Percentiles rank a stretch among this genome's conserved stretches.
Evolutionary conservation across 2,113 vertebrate genomes (phyloP).

Genomic region (Lanius ludovicianus): DNA sequence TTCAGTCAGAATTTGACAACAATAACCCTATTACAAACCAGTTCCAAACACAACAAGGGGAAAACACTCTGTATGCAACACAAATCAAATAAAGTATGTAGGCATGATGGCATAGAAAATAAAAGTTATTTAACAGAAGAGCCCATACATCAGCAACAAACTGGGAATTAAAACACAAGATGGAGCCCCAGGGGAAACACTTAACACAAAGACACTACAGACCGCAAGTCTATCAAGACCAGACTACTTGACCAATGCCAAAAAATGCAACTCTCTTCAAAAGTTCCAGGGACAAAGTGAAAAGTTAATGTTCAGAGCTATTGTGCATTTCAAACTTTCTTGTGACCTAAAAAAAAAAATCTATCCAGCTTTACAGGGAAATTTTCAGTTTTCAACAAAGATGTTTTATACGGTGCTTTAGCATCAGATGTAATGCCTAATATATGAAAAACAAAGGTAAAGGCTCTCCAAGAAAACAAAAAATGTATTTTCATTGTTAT

Average conservation of each 20-base stretch:
- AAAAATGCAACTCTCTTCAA: constrained; percentile 11
- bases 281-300: constrained; percentile 19
- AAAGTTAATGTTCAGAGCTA: constrained; percentile 32
- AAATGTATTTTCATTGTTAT: background rate
- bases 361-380: background rate
- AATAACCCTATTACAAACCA: background rate
- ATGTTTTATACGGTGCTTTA: background rate
- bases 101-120: constrained; percentile 47
- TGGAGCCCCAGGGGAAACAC: constrained; percentile 44
- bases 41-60: constrained; percentile 9
- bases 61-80: background rate
- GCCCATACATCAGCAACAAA: constrained; percentile 63
- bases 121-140: constrained; percentile 63
- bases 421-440: background rate
- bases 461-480: background rate
- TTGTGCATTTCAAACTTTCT: background rate
- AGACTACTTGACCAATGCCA: constrained; percentile 41
- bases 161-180: constrained; percentile 46
- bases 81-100: constrained; percentile 34
- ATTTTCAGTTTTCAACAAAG: background rate
- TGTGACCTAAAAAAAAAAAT: background rate
- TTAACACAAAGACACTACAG: constrained; percentile 64
- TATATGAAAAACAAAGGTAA: background rate
- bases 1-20: constrained; percentile 5
- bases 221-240: constrained; percentile 6